Conservation (phyloP, 1,140 invertebrate species). For the Venturia canescens region DNA sequence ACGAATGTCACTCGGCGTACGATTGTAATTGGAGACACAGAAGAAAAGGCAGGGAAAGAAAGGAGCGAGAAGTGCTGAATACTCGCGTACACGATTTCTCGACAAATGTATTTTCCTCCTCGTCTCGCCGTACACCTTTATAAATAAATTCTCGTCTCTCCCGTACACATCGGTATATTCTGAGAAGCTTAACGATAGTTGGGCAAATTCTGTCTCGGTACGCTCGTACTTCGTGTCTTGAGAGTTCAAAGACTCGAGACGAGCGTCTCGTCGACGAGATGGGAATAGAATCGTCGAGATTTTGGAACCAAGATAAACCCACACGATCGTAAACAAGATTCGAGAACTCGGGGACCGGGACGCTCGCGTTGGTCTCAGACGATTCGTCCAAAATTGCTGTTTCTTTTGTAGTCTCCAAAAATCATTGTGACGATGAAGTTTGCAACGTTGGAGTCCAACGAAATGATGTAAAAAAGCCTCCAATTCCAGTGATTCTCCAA, state of each 20-base stretch:
- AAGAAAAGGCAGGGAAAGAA: neutral
- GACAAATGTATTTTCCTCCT: neutral
- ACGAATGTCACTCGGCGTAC: neutral
- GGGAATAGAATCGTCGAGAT: constrained; percentile 1
- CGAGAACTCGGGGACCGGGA: neutral
- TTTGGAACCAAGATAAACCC: neutral
- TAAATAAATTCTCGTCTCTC: constrained; percentile 9
- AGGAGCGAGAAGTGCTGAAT: neutral
- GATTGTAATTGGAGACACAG: neutral
- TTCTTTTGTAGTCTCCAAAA: no score
- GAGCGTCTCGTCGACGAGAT: neutral
- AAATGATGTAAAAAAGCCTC: no score
- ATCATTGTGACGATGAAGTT: no score
- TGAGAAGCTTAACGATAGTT: constrained; percentile 15
- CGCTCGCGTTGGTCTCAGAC: no score
- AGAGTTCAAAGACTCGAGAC: constrained; percentile 32
- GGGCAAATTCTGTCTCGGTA: constrained; percentile 19
- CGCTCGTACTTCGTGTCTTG: constrained; percentile 2
- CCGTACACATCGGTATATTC: constrained; percentile 15
- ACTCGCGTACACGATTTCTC: neutral
- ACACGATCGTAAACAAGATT: neutral
- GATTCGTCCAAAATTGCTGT: no score
- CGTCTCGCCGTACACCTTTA: constrained; percentile 8
- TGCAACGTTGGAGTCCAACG: no score
- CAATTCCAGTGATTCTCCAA: no score